Evolutionary conservation across 2,797 vertebrate species (phyloP).

Genomic region (Picus viridis): DNA sequence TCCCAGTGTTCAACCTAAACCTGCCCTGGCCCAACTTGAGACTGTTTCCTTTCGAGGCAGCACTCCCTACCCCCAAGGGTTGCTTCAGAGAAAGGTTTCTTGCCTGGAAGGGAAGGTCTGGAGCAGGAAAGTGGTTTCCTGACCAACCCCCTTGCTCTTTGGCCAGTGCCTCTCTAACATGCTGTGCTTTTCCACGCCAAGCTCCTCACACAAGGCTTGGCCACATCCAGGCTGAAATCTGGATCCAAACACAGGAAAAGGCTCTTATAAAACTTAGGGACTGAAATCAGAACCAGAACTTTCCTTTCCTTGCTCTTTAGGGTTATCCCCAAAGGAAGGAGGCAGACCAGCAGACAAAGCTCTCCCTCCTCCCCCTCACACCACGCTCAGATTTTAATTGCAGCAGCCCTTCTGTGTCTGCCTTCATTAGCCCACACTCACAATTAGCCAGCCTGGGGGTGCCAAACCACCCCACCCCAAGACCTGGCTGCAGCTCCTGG

Average conservation of each 20-base stretch:
- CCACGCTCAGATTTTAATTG: constrained; percentile 13
- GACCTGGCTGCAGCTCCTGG: neutral
- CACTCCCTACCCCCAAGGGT: fast-evolving
- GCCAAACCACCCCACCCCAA: neutral
- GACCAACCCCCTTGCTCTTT: fast-evolving
- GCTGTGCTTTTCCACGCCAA: fast-evolving
- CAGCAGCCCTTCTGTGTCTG: constrained; percentile 1
- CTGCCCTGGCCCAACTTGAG: no score
- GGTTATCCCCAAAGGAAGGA: neutral
- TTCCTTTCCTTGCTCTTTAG: neutral
- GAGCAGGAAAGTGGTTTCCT: fast-evolving
- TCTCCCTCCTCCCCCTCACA: neutral
- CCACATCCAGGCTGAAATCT: fast-evolving
- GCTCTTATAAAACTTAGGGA: fast-evolving
- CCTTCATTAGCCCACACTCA: constrained; percentile 26
- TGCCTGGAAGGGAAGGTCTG: neutral
- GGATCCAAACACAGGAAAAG: neutral
- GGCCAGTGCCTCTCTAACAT: fast-evolving
- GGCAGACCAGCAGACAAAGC: neutral
- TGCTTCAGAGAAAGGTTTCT: fast-evolving
- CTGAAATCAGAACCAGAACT: fast-evolving
- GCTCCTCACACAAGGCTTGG: fast-evolving
- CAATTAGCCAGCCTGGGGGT: neutral
- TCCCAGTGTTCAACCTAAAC: no score
- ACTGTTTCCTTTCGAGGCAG: neutral